phyloP scores from a whole-genome alignment of 2,113 vertebrate species.

The Xiphias gladius region DNA sequence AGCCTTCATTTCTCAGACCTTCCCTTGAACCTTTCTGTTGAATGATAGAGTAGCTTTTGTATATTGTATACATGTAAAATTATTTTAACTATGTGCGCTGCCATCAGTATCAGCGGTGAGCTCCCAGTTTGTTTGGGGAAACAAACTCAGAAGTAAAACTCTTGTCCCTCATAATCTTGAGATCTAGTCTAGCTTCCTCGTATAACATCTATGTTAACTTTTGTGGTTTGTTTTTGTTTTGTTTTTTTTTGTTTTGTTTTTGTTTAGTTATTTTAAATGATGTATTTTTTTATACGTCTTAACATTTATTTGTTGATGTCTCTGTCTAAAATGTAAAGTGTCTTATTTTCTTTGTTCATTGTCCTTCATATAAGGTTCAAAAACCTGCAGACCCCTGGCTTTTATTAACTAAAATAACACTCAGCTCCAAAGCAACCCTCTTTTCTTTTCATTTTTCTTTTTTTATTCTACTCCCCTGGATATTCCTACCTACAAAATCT shows the following conservation, averaged over 20 bases:
- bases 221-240: conserved; percentile 48
- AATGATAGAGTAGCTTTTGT: conserved; percentile 67
- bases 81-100: conserved; percentile 60
- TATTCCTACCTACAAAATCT: conserved; percentile 1
- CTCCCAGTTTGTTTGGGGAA: conserved; percentile 44
- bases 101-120: conserved; percentile 64
- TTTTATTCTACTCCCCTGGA: background rate
- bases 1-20: conserved; percentile 4
- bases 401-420: conserved; percentile 56
- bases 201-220: conserved; percentile 46
- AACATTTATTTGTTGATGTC: conserved; percentile 63
- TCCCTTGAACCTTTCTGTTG: conserved; percentile 4
- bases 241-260: conserved; percentile 46
- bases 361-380: conserved; percentile 39
- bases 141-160: conserved; percentile 35
- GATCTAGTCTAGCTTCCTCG: conserved; percentile 40
- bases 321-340: conserved; percentile 72
- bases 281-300: conserved; percentile 78
- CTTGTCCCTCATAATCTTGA: conserved; percentile 37
- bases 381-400: conserved; percentile 32
- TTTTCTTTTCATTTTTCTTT: background rate
- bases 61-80: conserved; percentile 73
- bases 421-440: conserved; percentile 22
- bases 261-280: conserved; percentile 45
- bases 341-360: conserved; percentile 74